A percentile compares a stretch with the other conserved stretches of the same genome.
These are phyloP conservation scores for Paradisaea rubra DNA, from an alignment of 2,113 vertebrate species.

Conservation along the genomic window DNA sequence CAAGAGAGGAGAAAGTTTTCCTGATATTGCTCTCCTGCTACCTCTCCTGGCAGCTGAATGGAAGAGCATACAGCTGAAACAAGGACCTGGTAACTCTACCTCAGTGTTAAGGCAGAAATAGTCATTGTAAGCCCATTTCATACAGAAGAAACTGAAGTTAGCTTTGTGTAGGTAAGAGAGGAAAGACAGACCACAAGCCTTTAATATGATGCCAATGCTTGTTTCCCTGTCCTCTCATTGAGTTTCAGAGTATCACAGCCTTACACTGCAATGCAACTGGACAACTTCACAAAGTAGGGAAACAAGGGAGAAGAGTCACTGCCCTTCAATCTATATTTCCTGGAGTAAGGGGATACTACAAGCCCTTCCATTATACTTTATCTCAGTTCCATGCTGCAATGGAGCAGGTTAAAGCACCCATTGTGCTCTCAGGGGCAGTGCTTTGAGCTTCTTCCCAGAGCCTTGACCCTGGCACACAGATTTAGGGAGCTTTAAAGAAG, in stretches of 20 bases:
- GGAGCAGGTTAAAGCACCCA: background rate
- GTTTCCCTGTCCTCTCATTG: background rate
- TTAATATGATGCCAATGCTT: background rate
- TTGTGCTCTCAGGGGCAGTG: background rate
- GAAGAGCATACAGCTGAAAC: background rate
- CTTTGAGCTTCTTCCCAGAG: background rate
- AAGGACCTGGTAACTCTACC: background rate
- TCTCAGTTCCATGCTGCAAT: background rate
- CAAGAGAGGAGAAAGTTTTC: background rate
- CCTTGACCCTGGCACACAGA: background rate
- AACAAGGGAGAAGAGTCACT: background rate
- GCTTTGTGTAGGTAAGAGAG: background rate
- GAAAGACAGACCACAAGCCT: background rate
- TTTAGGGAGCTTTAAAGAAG: background rate
- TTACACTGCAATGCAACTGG: background rate
- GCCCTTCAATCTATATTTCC: background rate
- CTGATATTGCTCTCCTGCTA: slow-evolving; percentile 54
- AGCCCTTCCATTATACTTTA: background rate
- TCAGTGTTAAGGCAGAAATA: background rate
- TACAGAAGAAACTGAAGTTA: background rate
- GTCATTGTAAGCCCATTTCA: background rate
- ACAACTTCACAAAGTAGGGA: background rate
- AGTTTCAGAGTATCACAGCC: background rate
- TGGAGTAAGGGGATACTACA: background rate
- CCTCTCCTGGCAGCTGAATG: slow-evolving; percentile 52